These are phyloP conservation scores for Pseudococcus viburni DNA, from an alignment of 2,888 invertebrate species.

Conservation along the genomic window DNA sequence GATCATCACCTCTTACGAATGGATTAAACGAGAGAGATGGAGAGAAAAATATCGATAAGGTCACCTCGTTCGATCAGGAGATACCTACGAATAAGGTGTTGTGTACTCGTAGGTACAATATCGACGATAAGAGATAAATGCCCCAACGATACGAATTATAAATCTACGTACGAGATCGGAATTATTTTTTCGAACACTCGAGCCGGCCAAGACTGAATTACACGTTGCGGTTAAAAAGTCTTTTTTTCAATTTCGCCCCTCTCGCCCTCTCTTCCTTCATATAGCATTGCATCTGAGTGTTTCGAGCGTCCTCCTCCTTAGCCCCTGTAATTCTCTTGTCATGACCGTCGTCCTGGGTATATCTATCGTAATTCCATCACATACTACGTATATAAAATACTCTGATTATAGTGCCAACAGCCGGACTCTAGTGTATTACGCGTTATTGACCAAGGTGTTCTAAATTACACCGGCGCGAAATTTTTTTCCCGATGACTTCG, in stretches of 20 bases:
- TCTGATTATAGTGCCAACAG: constrained; percentile 25
- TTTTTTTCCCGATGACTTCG: not conserved
- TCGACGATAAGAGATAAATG: constrained; percentile 3
- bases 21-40: not conserved
- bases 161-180: not conserved
- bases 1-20: not conserved
- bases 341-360: not conserved
- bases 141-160: not conserved
- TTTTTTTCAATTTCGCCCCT: not conserved
- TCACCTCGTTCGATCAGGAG: constrained; percentile 55
- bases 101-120: not conserved
- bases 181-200: not conserved
- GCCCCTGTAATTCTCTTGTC: not conserved
- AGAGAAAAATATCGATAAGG: constrained; percentile 49
- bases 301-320: not conserved
- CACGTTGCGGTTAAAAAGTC: not conserved
- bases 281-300: not conserved
- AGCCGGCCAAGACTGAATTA: constrained; percentile 1
- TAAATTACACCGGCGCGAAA: not conserved
- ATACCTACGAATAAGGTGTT: not conserved
- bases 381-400: not conserved
- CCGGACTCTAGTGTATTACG: not conserved
- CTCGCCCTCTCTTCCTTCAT: not conserved
- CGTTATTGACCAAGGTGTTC: not conserved
- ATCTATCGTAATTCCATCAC: not conserved